Base-by-base conservation (phyloP, 2,113 vertebrate genomes). In the Prunella fulvescens region DNA sequence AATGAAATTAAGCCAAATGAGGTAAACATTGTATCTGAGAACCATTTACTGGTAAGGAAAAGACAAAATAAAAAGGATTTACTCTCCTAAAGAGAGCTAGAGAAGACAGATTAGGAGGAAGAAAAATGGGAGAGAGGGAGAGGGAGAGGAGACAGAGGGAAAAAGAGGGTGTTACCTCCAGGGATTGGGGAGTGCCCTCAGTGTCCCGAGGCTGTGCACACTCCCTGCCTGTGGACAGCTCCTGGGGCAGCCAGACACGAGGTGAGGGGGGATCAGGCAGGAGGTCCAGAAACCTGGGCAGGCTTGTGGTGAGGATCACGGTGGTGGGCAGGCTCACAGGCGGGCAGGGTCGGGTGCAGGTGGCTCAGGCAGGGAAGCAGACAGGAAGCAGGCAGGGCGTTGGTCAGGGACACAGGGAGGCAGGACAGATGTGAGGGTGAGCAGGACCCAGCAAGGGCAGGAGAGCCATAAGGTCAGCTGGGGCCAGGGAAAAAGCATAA, bases 191-290 rank as follows among this genome's bases (percentile, higher is more conserved):
- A 13, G n/a, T 19, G 51, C 29, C 9, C 4, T 19, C 0, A 3
- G 8, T 47, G 42, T 48, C 15, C 54, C 1, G 2, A 8, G 19
- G 42, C 25, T 47, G 15, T 12, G 15, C 26, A 12, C 7, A 0
- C 20, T 14, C 15, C 20, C 8, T 5, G 48, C 48, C 67, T 6
- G 69, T 7, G 28, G 28, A 18, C 6, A 4, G 48, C 37, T 31
- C 14, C 11, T 33, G 37, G 0, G 12, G 20, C 0, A 1, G 37
- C 35, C 0, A 3, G 42, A 37, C 54, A 14, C 1, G 2, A 22
- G 19, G 19, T 3, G 19, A 29, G 40, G 4, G 18, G 15, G 19
- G 25, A 17, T 47, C 1, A 1, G 24, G 14, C 33, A 13, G 40
- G 40, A 22, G 24, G 10, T 25, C 29, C 33, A 12, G 53, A 14